Conservation (phyloP, 2,797 vertebrate species). For the Anguilla obscura region DNA sequence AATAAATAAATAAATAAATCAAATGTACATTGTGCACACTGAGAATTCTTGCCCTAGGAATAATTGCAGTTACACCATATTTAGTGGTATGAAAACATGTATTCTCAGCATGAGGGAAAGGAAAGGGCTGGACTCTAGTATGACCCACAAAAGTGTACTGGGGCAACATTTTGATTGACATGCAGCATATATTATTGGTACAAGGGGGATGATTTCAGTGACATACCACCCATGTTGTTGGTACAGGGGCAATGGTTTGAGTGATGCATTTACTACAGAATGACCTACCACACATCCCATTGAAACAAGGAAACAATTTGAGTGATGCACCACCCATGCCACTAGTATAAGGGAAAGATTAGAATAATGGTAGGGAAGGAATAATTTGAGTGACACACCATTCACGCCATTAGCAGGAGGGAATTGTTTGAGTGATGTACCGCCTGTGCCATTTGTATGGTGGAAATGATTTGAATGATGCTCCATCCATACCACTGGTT, state of each 20-base stretch:
- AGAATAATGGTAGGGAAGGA: not conserved
- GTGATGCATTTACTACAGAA: not conserved
- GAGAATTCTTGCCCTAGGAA: not conserved
- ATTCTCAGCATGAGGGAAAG: not conserved
- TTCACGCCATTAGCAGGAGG: too few relatives aligned
- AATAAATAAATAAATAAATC: constrained; percentile 3
- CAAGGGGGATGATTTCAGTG: not conserved
- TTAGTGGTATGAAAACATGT: not conserved
- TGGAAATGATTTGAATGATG: too few relatives aligned
- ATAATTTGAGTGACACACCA: not conserved
- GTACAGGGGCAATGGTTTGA: not conserved
- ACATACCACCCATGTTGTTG: not conserved
- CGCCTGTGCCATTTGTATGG: too few relatives aligned
- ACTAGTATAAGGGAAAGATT: not conserved
- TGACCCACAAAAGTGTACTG: not conserved
- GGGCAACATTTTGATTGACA: not conserved
- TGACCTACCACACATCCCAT: too few relatives aligned
- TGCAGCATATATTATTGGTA: not conserved
- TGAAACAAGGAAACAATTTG: constrained; percentile 2
- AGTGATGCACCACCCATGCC: not conserved
- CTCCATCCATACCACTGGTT: too few relatives aligned
- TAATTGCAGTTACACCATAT: not conserved
- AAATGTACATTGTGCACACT: constrained; percentile 35
- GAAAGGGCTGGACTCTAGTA: not conserved
- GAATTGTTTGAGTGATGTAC: too few relatives aligned